Evolutionary conservation across 2,113 vertebrate species (phyloP).

Genomic region (Heteronetta atricapilla): DNA sequence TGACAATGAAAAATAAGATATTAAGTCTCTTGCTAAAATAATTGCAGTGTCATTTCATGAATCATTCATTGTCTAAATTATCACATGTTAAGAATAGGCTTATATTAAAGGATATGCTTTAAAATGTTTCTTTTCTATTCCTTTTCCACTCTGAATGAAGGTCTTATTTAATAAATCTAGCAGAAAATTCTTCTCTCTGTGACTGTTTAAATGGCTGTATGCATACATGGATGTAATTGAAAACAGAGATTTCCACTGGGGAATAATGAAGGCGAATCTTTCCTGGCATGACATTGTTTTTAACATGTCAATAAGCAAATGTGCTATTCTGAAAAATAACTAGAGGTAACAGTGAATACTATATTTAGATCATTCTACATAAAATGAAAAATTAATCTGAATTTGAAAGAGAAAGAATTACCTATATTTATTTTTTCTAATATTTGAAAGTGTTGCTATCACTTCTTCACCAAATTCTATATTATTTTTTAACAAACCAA

Average conservation of each 20-base stretch:
- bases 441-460: neutral
- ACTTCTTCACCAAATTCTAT: neutral
- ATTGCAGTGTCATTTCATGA: neutral
- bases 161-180: neutral
- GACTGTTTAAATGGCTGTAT: neutral
- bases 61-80: neutral
- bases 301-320: neutral
- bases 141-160: neutral
- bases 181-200: neutral
- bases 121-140: neutral
- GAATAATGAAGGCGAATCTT: neutral
- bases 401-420: neutral
- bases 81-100: neutral
- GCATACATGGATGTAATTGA: neutral
- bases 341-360: neutral
- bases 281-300: neutral
- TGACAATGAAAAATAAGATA: neutral
- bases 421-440: neutral
- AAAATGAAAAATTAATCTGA: neutral
- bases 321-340: neutral
- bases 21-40: neutral
- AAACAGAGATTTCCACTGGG: neutral
- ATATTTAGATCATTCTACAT: neutral
- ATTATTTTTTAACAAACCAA: neutral
- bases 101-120: neutral